phyloP scores from a whole-genome alignment of 1,140 invertebrate species.

The Medauroidea extradentata region DNA sequence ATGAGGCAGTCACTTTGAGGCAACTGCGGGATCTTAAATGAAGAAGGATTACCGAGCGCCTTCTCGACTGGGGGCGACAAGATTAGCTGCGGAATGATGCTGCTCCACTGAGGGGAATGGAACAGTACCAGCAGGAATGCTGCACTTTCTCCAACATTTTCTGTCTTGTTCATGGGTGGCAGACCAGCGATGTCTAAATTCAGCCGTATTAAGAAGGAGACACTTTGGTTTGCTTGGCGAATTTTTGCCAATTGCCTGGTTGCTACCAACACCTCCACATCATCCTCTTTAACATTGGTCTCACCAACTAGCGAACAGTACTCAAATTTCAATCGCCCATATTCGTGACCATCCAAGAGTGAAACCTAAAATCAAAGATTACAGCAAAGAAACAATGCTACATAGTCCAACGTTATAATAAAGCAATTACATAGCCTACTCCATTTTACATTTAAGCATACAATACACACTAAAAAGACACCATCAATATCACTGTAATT shows the following conservation, averaged over 20 bases:
- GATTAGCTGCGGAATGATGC: constrained; percentile 29
- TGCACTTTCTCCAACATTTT: constrained; percentile 31
- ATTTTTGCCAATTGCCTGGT: constrained; percentile 5
- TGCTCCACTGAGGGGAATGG: constrained; percentile 30
- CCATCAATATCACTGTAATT: too few species aligned
- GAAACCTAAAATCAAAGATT: constrained; percentile 23
- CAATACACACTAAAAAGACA: too few species aligned
- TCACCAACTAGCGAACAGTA: constrained; percentile 31
- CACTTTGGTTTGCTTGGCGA: constrained; percentile 1
- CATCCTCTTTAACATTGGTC: constrained; percentile 27
- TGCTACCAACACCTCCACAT: constrained; percentile 36
- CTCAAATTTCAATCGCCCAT: constrained; percentile 26
- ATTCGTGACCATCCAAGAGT: constrained; percentile 32
- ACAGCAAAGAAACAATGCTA: neutral
- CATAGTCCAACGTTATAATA: neutral
- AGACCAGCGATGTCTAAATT: constrained; percentile 36
- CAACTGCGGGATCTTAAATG: constrained; percentile 32
- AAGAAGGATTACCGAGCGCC: constrained; percentile 22
- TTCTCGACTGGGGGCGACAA: constrained; percentile 39
- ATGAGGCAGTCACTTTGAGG: constrained; percentile 39
- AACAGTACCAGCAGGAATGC: constrained; percentile 35
- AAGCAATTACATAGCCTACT: too few species aligned
- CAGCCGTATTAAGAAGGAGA: constrained; percentile 38
- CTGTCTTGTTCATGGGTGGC: constrained; percentile 25
- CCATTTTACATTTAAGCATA: too few species aligned